Evolutionary conservation across 2,797 vertebrate species (phyloP).

Genomic region (Huso huso): DNA sequence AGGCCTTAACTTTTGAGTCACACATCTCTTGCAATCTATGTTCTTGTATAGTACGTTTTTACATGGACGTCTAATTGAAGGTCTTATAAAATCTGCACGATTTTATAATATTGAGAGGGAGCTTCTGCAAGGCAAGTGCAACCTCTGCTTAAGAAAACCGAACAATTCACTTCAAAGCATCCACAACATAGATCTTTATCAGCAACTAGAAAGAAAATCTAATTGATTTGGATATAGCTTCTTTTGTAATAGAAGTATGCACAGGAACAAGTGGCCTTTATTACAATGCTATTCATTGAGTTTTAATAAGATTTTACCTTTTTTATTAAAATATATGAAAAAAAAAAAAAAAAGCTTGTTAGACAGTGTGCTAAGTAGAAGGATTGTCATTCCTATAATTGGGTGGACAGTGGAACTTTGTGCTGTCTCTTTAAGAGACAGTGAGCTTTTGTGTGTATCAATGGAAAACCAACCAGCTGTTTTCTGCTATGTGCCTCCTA

Average conservation of each 20-base stretch:
- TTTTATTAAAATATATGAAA: neutral
- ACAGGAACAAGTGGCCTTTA: neutral
- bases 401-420: neutral
- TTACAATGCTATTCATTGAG: neutral
- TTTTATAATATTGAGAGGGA: neutral
- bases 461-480: conserved; percentile 54
- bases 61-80: too few relatives aligned
- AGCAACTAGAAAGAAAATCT: neutral
- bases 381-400: conserved; percentile 6
- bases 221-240: neutral
- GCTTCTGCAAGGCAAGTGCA: neutral
- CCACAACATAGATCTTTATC: neutral
- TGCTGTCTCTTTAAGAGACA: conserved; percentile 38
- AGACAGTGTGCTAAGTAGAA: neutral
- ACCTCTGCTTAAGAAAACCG: neutral
- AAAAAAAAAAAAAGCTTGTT: neutral
- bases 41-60: too few relatives aligned
- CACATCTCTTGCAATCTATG: too few relatives aligned
- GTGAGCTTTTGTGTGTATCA: conserved; percentile 43
- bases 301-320: conserved; percentile 2
- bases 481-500: conserved; percentile 48
- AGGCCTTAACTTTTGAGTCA: too few relatives aligned
- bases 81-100: too few relatives aligned
- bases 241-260: neutral
- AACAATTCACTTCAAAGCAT: neutral